These are phyloP conservation scores for Cheilosia vernalis DNA, from an alignment of 2,888 invertebrate genomes.

Conservation along the genomic window DNA sequence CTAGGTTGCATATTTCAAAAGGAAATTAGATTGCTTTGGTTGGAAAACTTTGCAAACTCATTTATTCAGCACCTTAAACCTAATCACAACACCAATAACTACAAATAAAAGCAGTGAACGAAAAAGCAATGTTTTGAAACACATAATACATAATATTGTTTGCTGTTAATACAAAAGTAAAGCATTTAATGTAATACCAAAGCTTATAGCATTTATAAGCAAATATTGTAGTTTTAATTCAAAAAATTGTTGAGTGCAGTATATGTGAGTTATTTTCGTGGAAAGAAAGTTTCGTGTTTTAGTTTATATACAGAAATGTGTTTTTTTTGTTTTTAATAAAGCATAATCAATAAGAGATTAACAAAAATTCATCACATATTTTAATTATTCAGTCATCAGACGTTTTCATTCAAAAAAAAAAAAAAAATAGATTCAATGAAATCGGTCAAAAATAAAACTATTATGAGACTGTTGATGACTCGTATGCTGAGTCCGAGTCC, in stretches of 20 bases:
- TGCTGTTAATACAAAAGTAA: constrained; percentile 19
- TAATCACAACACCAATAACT: constrained; percentile 73
- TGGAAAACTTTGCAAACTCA: constrained; percentile 68
- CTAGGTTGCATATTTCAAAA: too few species aligned
- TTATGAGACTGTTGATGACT: neutral
- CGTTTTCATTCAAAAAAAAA: constrained; percentile 54
- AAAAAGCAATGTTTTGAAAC: constrained; percentile 51
- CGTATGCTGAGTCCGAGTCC: neutral
- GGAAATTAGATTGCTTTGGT: neutral
- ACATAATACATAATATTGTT: constrained; percentile 28
- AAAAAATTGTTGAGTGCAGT: constrained; percentile 57
- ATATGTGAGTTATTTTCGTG: constrained; percentile 56
- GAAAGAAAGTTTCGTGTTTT: constrained; percentile 35
- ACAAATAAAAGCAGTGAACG: constrained; percentile 66
- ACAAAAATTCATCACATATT: constrained; percentile 31
- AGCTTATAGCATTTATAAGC: constrained; percentile 73
- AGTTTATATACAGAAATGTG: constrained; percentile 36
- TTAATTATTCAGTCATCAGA: constrained; percentile 13
- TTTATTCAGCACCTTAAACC: constrained; percentile 80
- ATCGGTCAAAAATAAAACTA: constrained; percentile 3
- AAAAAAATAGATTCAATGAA: constrained; percentile 4
- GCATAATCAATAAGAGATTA: constrained; percentile 20
- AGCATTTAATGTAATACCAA: constrained; percentile 33
- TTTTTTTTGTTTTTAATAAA: constrained; percentile 1
- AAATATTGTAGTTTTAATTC: constrained; percentile 36